These are phyloP conservation scores for Leptinotarsa texana DNA, from an alignment of 1,140 invertebrate species.

Conservation along the genomic window DNA sequence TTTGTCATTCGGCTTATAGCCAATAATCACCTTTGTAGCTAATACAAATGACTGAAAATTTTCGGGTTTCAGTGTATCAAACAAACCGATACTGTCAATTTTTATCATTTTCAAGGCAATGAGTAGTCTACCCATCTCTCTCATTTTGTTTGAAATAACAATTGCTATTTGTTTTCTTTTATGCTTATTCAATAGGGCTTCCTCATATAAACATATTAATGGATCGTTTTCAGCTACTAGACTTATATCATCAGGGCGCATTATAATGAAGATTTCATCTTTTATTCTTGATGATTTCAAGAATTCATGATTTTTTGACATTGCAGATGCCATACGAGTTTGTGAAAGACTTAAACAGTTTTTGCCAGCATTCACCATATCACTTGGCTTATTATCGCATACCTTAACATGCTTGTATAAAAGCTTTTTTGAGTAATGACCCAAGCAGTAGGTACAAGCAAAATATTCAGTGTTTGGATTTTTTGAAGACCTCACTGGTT, in stretches of 20 bases:
- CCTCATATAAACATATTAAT: slow-evolving; percentile 11
- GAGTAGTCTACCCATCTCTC: slow-evolving; percentile 9
- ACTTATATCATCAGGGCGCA: slow-evolving; percentile 13
- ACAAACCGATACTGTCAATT: not conserved
- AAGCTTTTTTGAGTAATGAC: slow-evolving; percentile 7
- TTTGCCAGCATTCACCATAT: slow-evolving; percentile 6
- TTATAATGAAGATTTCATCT: slow-evolving; percentile 13
- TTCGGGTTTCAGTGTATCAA: not conserved
- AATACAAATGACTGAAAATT: not conserved
- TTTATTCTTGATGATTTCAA: not conserved
- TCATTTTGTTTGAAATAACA: slow-evolving; percentile 8
- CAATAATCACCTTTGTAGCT: too few relatives aligned
- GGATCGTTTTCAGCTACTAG: not conserved
- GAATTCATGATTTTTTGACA: slow-evolving; percentile 13
- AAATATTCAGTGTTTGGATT: slow-evolving; percentile 17
- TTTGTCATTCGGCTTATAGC: too few relatives aligned
- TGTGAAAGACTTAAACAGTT: slow-evolving; percentile 11
- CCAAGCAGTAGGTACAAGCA: slow-evolving; percentile 12
- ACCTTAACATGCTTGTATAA: slow-evolving; percentile 8
- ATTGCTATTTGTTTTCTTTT: slow-evolving; percentile 13
- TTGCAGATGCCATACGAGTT: not conserved
- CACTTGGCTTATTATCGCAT: slow-evolving; percentile 1
- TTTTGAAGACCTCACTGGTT: slow-evolving; percentile 4
- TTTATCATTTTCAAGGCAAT: not conserved
- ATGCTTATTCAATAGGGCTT: not conserved